These are phyloP conservation scores for Oreohelix idahoensis DNA, from an alignment of 1,140 invertebrate genomes.

Conservation along the genomic window DNA sequence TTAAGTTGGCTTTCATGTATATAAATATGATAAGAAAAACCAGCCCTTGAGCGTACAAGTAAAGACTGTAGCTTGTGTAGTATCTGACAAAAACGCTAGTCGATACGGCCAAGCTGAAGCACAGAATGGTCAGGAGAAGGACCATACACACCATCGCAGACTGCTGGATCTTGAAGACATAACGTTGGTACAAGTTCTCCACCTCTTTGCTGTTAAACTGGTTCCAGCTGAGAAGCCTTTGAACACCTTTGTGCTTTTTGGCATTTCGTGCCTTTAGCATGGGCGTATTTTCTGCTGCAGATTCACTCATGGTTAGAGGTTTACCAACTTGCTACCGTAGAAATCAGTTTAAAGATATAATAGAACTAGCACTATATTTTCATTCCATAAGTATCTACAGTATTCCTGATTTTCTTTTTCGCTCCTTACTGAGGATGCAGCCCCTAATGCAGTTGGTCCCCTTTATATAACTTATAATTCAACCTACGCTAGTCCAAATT, in stretches of 20 bases:
- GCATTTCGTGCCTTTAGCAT: neutral
- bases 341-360: too few species aligned
- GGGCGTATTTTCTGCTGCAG: neutral
- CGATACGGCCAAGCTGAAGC: conserved; percentile 78
- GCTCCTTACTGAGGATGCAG: too few species aligned
- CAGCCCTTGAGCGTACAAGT: conserved; percentile 79
- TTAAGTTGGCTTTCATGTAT: conserved; percentile 77
- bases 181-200: conserved; percentile 88
- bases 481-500: too few species aligned
- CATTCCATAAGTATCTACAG: too few species aligned
- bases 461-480: too few species aligned
- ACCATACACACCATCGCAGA: conserved; percentile 84
- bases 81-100: conserved; percentile 69
- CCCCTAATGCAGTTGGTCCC: too few species aligned
- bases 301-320: neutral
- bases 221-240: conserved; percentile 56
- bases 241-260: neutral
- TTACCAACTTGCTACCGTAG: too few species aligned
- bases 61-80: conserved; percentile 78
- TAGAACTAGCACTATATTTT: too few species aligned
- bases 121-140: conserved; percentile 79
- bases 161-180: conserved; percentile 90
- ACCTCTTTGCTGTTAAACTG: conserved; percentile 77
- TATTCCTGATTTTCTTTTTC: too few species aligned
- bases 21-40: conserved; percentile 79